phyloP scores from a whole-genome alignment of 2,888 invertebrate genomes.

The Pachymerium ferrugineum region DNA sequence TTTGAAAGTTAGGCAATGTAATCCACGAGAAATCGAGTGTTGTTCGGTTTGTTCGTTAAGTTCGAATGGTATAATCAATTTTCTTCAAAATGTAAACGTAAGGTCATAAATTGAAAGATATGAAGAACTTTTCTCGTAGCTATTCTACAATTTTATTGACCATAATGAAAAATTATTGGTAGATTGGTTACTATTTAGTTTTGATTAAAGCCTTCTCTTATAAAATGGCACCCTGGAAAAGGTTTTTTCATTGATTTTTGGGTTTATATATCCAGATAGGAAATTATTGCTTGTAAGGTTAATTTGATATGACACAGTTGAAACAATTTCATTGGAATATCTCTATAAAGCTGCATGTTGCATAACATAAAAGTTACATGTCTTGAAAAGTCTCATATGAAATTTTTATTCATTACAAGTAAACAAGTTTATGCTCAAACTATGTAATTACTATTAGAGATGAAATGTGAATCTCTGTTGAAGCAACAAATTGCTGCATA shows the following conservation, averaged over 20 bases:
- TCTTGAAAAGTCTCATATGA: not conserved
- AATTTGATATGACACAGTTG: not conserved
- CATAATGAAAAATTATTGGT: no score
- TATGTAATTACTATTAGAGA: not conserved
- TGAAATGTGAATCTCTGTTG: not conserved
- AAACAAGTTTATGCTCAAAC: not conserved
- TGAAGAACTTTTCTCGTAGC: no score
- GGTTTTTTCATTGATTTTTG: not conserved
- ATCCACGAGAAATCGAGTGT: no score
- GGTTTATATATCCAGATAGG: slow-evolving; percentile 8
- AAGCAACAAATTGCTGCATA: not conserved
- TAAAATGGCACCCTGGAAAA: slow-evolving; percentile 1
- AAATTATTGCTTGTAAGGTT: slow-evolving; percentile 1
- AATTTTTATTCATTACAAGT: not conserved
- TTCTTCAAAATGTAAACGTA: no score
- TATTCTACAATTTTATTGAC: no score
- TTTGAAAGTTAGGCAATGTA: no score
- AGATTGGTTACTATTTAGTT: no score
- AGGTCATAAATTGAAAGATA: no score
- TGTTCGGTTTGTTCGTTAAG: no score
- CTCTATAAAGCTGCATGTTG: not conserved
- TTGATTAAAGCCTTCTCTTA: not conserved
- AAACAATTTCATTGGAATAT: not conserved
- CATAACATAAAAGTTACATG: not conserved
- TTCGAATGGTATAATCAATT: no score